phyloP scores from a whole-genome alignment of 2,888 invertebrate species.

The Leptinotarsa haldemani region DNA sequence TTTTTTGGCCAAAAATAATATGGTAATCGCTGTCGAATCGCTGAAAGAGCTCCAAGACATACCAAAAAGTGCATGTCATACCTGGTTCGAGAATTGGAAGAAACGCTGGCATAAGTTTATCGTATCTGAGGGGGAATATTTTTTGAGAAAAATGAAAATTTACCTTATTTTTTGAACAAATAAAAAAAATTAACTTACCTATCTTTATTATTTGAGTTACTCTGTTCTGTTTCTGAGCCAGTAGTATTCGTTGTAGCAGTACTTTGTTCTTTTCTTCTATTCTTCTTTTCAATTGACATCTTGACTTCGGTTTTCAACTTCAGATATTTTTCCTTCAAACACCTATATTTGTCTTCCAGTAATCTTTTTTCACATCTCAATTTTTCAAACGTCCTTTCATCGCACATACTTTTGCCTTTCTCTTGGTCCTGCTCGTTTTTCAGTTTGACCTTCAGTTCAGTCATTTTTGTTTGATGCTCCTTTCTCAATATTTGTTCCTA shows the following conservation, averaged over 20 bases:
- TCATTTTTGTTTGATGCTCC: conserved; percentile 75
- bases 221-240: conserved; percentile 84
- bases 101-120: too few relatives aligned
- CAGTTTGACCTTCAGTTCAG: conserved; percentile 73
- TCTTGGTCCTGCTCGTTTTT: conserved; percentile 67
- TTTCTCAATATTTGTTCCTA: conserved; percentile 77
- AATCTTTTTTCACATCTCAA: conserved; percentile 77
- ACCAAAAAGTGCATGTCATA: too few relatives aligned
- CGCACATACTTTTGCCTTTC: conserved; percentile 52
- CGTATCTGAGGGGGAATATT: too few relatives aligned
- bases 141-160: too few relatives aligned
- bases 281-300: conserved; percentile 80
- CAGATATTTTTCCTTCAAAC: conserved; percentile 84
- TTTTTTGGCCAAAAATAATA: too few relatives aligned
- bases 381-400: conserved; percentile 70
- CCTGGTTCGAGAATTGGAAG: too few relatives aligned
- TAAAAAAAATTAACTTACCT: conserved; percentile 47
- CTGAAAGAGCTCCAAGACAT: too few relatives aligned
- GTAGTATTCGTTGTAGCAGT: conserved; percentile 71
- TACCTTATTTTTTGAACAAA: too few relatives aligned
- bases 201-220: conserved; percentile 75
- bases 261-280: conserved; percentile 73
- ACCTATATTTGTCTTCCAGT: conserved; percentile 82
- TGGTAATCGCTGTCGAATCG: too few relatives aligned
- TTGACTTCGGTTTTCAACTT: conserved; percentile 84